Base-by-base conservation (phyloP, 2,113 vertebrate genomes). In the Pongo pygmaeus region DNA sequence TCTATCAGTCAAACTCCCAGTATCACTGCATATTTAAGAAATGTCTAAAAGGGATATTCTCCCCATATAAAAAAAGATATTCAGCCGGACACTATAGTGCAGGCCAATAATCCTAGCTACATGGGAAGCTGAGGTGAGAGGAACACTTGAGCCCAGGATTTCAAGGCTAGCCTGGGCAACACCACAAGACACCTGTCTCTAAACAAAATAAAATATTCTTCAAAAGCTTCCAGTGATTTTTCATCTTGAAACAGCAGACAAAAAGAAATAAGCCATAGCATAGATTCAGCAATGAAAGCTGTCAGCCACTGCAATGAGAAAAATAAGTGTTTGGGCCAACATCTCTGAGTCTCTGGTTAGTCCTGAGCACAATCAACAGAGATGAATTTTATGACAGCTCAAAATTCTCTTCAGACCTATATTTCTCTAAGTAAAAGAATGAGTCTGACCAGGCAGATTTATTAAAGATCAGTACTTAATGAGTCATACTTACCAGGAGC, bases 391-490 rank as follows among this genome's bases (percentile, higher is more conserved):
- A 86, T 84, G 92, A 95, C 46, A 86, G 77, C 57, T 93, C 57
- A 86, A 87, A 83, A 81, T 93, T 18, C 40, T 43, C 89, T 57
- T 48, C 27, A 94, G 96, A 97, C 94, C 96, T 94, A 81, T 93
- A 93, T 97, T 97, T 98, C 97, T 97, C 98, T 97, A 40, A 86
- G 75, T 97, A 97, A 98, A 98, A 98, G 97, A 98, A 96, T 92
- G 92, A 96, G 96, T 98, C 89, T 98, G 97, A 97, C 91, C 97
- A 84, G 96, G 93, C 88, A 98, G 94, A 98, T 97, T 98, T 97
- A 97, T 88, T 97, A 97, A 98, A 98, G 95, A 96, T 98, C 86
- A 97, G 96, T 95, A 97, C 78, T 96, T 98, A 98, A 98, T 96
- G 92, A 98, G 91, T 95, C 96, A 91, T 61, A 92, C 94, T 97